Percentiles rank a stretch among this genome's conserved stretches.
Evolutionary conservation across 1,140 invertebrate species (phyloP).

Genomic region (Anadara kagoshimensis): DNA sequence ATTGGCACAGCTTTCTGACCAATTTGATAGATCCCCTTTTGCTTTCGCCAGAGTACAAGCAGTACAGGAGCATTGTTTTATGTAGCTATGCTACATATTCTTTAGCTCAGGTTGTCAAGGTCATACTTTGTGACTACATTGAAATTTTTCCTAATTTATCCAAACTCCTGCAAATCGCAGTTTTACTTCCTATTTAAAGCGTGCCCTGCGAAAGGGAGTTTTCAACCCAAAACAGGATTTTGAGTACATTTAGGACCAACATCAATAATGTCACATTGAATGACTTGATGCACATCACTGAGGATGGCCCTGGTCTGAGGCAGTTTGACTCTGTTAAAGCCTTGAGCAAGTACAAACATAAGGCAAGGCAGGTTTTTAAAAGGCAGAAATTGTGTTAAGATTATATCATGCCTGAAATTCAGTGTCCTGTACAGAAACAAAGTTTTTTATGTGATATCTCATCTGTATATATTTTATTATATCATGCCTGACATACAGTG

Average conservation of each 20-base stretch:
- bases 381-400: no score
- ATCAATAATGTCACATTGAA: neutral
- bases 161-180: neutral
- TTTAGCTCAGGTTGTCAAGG: neutral
- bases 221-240: constrained; percentile 6
- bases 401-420: no score
- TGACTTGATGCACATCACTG: constrained; percentile 10
- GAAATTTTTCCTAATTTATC: constrained; percentile 5
- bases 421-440: no score
- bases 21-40: neutral
- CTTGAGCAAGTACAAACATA: neutral
- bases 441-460: no score
- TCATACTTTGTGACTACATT: neutral
- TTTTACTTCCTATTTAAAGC: neutral
- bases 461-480: no score
- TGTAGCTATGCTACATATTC: neutral
- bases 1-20: neutral
- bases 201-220: constrained; percentile 9
- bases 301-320: neutral
- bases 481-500: no score
- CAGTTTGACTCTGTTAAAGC: constrained; percentile 5
- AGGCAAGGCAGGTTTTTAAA: no score
- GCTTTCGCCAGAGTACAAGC: neutral
- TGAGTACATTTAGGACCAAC: constrained; percentile 1
- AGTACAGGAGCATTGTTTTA: constrained; percentile 1